phyloP scores from a whole-genome alignment of 2,113 vertebrate genomes.

The Morone chrysops region DNA sequence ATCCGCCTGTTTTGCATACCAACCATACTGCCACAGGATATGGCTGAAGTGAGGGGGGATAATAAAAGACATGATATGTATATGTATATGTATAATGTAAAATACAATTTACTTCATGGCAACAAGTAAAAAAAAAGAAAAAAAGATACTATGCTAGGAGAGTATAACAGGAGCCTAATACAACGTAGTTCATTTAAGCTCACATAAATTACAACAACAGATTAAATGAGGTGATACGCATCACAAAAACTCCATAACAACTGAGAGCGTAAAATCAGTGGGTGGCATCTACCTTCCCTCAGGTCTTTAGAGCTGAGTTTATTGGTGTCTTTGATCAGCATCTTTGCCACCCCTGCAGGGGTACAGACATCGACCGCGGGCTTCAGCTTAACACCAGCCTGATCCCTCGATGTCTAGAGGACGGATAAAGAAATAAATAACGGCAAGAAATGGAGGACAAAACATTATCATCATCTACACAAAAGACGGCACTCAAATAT shows the following conservation, averaged over 20 bases:
- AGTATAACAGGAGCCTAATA: background rate
- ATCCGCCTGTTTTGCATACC: constrained; percentile 82
- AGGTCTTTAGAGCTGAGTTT: constrained; percentile 87
- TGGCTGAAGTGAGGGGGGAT: constrained; percentile 49
- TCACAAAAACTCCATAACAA: background rate
- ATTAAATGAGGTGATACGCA: background rate
- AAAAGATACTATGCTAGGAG: background rate
- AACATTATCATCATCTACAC: background rate
- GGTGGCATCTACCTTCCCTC: constrained; percentile 84
- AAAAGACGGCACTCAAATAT: background rate
- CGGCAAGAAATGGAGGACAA: background rate
- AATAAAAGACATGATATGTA: constrained; percentile 6
- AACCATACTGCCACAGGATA: constrained; percentile 65
- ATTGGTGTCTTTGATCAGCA: constrained; percentile 88
- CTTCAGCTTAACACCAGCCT: constrained; percentile 77
- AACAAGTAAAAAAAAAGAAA: background rate
- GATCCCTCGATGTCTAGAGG: constrained; percentile 29
- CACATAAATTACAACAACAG: background rate
- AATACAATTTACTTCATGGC: background rate
- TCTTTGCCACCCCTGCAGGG: constrained; percentile 88
- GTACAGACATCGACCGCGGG: constrained; percentile 84
- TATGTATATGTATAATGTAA: too few relatives aligned
- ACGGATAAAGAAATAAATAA: background rate
- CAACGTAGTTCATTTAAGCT: background rate
- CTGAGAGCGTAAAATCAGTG: background rate